Evolutionary conservation across 2,113 vertebrate genomes (phyloP), one percentile per base, ranked within the genome.

Genomic region (Kryptolebias marmoratus): DNA sequence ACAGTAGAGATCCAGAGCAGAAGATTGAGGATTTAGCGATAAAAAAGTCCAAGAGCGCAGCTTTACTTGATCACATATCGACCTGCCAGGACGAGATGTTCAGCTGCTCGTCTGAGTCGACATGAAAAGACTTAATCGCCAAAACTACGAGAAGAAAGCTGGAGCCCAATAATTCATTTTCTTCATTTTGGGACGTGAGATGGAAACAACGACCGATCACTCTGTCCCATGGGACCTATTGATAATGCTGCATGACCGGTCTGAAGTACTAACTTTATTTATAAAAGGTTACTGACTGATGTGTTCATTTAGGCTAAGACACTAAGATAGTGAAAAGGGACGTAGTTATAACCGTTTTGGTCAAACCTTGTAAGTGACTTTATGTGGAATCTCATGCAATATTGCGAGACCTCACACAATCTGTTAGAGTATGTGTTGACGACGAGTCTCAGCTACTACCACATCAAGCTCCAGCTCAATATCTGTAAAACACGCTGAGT

Each of bases 31-130:
- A 68, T 47, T 68, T 70, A 53, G 15, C 66, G n/a, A 47, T 63
- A 28, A 75, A 67, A 11, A 80, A 61, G 72, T 18, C 66, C 8
- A 36, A 53, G 2, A 81, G 58, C 2, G 15, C 79, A 31, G 18
- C 56, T 49, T 84, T 71, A n/a, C 55, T 85, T 11, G 79, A 74
- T 61, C 42, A 73, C 16, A 54, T 63, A 50, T 62, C 64, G 36
- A 31, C 36, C 27, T 72, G 73, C 30, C 71, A 78, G 27, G 84
- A 82, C 55, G 61, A 84, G 64, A 65, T 16, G 3, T 8, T 85
- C 61, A 69, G 64, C 61, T 61, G 36, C 56, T 82, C 64, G 2
- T 52, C 65, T 62, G 68, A 39, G 57, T 87, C 81, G 12, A 18
- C 39, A 49, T 90, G 60, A 90, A 65, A 79, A 61, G 42, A 55